phyloP scores from a whole-genome alignment of 2,888 invertebrate genomes.

The Ferdinandea cuprea region DNA sequence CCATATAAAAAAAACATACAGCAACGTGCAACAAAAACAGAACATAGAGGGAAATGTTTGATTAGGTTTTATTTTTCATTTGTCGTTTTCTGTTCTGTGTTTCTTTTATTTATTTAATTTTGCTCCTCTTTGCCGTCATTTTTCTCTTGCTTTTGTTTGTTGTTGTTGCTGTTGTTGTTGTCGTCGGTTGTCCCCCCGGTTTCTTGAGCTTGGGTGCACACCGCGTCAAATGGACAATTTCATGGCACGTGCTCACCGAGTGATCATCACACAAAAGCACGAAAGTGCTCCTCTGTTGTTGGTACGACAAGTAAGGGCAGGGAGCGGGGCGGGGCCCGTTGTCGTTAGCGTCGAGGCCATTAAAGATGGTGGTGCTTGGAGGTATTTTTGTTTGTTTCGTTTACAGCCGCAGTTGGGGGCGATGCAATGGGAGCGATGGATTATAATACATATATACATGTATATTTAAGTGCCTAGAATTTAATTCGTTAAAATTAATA shows the following conservation, averaged over 20 bases:
- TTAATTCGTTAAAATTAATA: too few species aligned
- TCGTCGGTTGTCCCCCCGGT: background rate
- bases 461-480: background rate
- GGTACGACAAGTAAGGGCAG: background rate
- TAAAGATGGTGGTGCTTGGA: constrained; percentile 26
- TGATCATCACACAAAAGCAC: constrained; percentile 78
- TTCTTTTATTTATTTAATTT: constrained; percentile 35
- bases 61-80: constrained; percentile 25
- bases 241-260: constrained; percentile 78
- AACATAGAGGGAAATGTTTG: constrained; percentile 34
- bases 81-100: constrained; percentile 26
- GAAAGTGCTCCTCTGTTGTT: constrained; percentile 35
- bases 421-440: constrained; percentile 32
- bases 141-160: constrained; percentile 39
- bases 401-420: constrained; percentile 45
- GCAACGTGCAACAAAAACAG: background rate
- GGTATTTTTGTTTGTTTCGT: constrained; percentile 29
- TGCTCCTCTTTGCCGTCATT: constrained; percentile 20
- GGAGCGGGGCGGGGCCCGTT: background rate
- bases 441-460: background rate
- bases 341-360: background rate
- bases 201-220: constrained; percentile 53
- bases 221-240: constrained; percentile 70
- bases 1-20: too few species aligned
- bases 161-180: constrained; percentile 17